Base-by-base conservation (phyloP, 2,113 vertebrate genomes). In the Corythaeola cristata region DNA sequence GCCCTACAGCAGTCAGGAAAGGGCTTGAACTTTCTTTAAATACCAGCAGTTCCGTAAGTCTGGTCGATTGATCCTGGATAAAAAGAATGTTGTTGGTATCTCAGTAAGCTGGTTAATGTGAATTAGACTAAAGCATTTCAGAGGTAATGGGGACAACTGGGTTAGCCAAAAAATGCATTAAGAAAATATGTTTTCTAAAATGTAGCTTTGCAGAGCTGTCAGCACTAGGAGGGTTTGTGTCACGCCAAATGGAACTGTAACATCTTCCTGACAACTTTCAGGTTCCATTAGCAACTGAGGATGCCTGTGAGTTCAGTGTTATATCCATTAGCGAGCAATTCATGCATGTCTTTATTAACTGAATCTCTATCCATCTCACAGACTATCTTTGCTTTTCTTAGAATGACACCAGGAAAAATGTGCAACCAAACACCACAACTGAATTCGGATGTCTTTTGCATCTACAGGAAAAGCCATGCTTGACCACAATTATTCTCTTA, bases 121-220 rank as follows among this genome's bases (percentile, higher is more conserved):
- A 94, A 81, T 91, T 87, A 90, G 83, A 82, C 62, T 79, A 44
- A 97, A 95, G 81, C 22, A 39, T 92, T 96, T 96, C 73, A 85
- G 83, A 94, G 81, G 95, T 94, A 96, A 74, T 72, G 47, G 72
- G 85, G 78, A 93, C 88, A 85, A 77, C 16, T 56, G 4, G 0
- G 52, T 96, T 93, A 93, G 93, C 78, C 67, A 88, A 95, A 72
- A 95, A 96, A 97, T 88, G 91, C 82, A 87, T 97, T 94, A 96
- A 88, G 76, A 91, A 92, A 93, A 74, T 78, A 96, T 96, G 93
- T 88, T 91, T 95, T 35, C 28, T 67, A 88, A 91, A 92, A 95
- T 30, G 85, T 79, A 95, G 91, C 68, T 72, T 35, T 67, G 37
- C 50, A 55, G 56, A 73, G 64, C 94, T 93, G 79, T 97, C 85